These are phyloP conservation scores for Cladorhizidae sp. DNA, from an alignment of 37 sponge, comb jelly and placozoan genomes.

Conservation along the genomic window DNA sequence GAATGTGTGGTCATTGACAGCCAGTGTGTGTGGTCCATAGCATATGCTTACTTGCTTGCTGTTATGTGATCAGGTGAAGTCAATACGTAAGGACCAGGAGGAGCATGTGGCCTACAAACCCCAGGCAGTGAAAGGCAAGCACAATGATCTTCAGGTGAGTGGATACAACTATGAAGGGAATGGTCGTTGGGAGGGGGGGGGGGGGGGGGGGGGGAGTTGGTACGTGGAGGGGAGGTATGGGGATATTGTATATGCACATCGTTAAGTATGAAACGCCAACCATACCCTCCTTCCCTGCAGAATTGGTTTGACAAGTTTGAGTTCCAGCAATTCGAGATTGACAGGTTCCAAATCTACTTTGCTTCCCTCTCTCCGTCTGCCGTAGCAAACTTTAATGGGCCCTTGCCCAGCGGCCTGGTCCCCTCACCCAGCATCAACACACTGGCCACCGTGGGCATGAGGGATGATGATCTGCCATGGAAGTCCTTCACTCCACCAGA, in stretches of 20 bases:
- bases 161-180: no score
- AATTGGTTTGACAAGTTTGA: constrained; percentile 85
- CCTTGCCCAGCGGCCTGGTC: constrained; percentile 73
- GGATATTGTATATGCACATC: neutral
- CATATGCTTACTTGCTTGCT: neutral
- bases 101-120: constrained; percentile 71
- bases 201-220: no score
- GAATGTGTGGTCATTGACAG: no score
- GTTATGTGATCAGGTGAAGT: constrained; percentile 33
- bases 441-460: constrained; percentile 50
- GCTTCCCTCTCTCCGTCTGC: constrained; percentile 40
- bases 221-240: no score
- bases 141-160: constrained; percentile 22
- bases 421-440: constrained; percentile 79
- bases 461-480: constrained; percentile 11
- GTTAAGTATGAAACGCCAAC: neutral
- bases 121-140: constrained; percentile 26
- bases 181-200: no score
- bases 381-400: constrained; percentile 54
- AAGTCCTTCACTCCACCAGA: neutral
- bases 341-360: constrained; percentile 67
- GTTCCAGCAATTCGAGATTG: constrained; percentile 72
- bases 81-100: constrained; percentile 60
- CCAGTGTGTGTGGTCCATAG: no score
- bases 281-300: constrained; percentile 4